Base-by-base conservation (phyloP, 2,888 invertebrate species). In the Zygaena filipendulae region DNA sequence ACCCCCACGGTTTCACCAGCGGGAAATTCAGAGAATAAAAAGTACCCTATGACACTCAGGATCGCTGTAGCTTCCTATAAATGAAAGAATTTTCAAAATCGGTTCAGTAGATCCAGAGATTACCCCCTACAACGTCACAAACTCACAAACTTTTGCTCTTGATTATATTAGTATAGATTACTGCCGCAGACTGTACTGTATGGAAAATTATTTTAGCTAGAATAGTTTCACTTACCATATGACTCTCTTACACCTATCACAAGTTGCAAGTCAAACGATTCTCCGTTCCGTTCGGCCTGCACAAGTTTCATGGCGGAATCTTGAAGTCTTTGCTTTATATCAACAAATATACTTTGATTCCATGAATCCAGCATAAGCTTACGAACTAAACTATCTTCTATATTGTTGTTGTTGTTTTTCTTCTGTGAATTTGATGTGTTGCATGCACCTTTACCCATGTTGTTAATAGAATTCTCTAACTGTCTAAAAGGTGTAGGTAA, bases 161-260 rank as follows among this genome's bases (percentile, higher is more conserved):
- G n/a, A n/a, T n/a, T n/a, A n/a, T n/a, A n/a, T n/a, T n/a, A n/a
- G n/a, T n/a, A n/a, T n/a, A n/a, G n/a, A n/a, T n/a, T n/a, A n/a
- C n/a, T n/a, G n/a, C n/a, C n/a, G n/a, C n/a, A n/a, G n/a, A n/a
- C n/a, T n/a, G n/a, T n/a, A n/a, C n/a, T n/a, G n/a, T n/a, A n/a
- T n/a, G n/a, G n/a, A n/a, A n/a, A n/a, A n/a, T n/a, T n/a, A n/a
- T n/a, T n/a, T n/a, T n/a, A n/a, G n/a, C n/a, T n/a, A n/a, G n/a
- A n/a, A n/a, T n/a, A n/a, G n/a, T n/a, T n/a, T n/a, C n/a, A 44
- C 75, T 69, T 66, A 92, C 91, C 92, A 81, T 97, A 99, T 21
- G 97, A 97, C 79, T 99, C 97, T 42, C 98, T 82, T 21, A 99
- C 97, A 30, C 98, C 98, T 55, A 98, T 96, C 29, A 99, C 97